phyloP scores from a whole-genome alignment of 2,888 invertebrate species.

The Caenorhabditis plicata region DNA sequence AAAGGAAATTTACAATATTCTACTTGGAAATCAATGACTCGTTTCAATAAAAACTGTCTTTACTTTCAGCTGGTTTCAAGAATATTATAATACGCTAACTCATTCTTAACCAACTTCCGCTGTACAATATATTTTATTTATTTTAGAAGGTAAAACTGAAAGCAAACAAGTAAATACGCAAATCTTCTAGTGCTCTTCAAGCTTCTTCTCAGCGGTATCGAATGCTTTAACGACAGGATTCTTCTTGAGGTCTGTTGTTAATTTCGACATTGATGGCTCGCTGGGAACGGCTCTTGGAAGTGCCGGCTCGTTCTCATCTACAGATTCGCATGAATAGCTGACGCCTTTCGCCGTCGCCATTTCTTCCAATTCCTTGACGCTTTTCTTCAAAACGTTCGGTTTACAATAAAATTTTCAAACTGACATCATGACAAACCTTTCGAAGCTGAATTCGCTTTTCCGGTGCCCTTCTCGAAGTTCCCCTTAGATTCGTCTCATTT shows the following conservation, averaged over 20 bases:
- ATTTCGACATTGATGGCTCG: slow-evolving; percentile 1
- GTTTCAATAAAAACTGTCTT: too few species aligned
- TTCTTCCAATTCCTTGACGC: slow-evolving; percentile 2
- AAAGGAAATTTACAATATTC: too few species aligned
- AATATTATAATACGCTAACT: too few species aligned
- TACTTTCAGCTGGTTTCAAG: too few species aligned
- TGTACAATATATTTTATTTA: too few species aligned
- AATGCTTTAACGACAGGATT: slow-evolving; percentile 4
- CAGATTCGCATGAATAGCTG: background rate
- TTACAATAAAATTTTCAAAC: background rate
- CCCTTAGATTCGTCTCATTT: too few species aligned
- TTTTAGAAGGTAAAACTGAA: too few species aligned
- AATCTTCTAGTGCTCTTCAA: too few species aligned
- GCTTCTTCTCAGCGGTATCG: slow-evolving; percentile 1
- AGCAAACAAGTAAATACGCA: too few species aligned
- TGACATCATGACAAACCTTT: background rate
- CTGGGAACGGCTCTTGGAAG: background rate
- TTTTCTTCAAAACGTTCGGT: background rate
- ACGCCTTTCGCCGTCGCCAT: slow-evolving; percentile 2
- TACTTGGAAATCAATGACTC: too few species aligned
- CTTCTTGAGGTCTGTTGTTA: slow-evolving; percentile 1
- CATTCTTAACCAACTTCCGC: too few species aligned
- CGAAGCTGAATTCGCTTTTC: slow-evolving; percentile 3
- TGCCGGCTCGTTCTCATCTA: background rate
- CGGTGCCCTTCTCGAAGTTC: too few species aligned